Evolutionary conservation across 2,888 invertebrate species (phyloP).

Genomic region (Chrysotoxum bicinctum): DNA sequence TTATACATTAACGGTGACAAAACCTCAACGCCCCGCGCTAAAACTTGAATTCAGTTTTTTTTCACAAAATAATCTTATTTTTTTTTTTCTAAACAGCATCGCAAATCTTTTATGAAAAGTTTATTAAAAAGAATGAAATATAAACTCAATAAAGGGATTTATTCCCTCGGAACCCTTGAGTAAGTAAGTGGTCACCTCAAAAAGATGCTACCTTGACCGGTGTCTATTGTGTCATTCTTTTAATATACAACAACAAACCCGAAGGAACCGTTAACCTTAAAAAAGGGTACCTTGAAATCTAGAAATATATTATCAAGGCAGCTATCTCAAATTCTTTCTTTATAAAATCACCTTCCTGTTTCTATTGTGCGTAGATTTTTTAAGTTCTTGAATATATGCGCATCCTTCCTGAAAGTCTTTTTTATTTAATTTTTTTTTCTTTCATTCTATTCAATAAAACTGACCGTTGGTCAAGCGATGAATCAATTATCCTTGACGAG

Average conservation of each 20-base stretch:
- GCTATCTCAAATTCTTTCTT: constrained; percentile 40
- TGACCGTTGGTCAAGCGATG: constrained; percentile 76
- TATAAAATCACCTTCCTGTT: constrained; percentile 65
- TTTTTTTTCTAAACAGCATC: not conserved
- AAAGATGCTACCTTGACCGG: constrained; percentile 62
- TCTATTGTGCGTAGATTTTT: constrained; percentile 31
- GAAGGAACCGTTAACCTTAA: constrained; percentile 54
- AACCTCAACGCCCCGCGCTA: constrained; percentile 23
- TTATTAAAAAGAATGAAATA: constrained; percentile 45
- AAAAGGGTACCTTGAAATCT: constrained; percentile 21
- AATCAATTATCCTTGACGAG: constrained; percentile 75
- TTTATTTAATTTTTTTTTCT: constrained; percentile 13
- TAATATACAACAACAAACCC: constrained; percentile 23
- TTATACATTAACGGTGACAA: not conserved
- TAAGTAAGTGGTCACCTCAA: constrained; percentile 64
- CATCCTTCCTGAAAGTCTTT: constrained; percentile 66
- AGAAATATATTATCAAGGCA: constrained; percentile 24
- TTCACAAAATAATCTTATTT: constrained; percentile 1
- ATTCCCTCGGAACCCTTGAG: constrained; percentile 53
- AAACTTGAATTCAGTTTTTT: constrained; percentile 19
- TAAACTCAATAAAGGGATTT: constrained; percentile 56
- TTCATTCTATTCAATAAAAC: constrained; percentile 51
- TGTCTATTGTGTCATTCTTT: constrained; percentile 59
- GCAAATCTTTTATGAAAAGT: constrained; percentile 33
- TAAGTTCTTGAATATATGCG: constrained; percentile 23